Evolutionary conservation across 1,140 invertebrate species (phyloP).

Genomic region (Triops longicaudatus): DNA sequence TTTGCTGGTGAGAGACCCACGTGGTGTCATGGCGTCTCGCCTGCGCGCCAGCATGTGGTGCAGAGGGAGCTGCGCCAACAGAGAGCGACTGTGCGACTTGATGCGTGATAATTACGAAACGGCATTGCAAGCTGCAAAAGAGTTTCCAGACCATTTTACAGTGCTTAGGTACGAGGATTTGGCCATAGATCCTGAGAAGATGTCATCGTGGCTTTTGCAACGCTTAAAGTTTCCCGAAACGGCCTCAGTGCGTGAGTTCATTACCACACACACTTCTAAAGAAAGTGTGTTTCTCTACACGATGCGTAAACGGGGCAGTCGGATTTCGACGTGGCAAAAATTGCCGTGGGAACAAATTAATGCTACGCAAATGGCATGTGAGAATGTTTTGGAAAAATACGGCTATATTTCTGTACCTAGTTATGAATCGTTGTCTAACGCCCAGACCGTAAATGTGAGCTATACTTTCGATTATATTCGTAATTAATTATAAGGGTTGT

Average conservation of each 20-base stretch:
- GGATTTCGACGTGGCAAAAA: no score
- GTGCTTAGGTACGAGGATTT: background rate
- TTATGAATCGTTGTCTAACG: no score
- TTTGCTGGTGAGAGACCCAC: constrained; percentile 31
- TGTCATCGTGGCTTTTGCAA: background rate
- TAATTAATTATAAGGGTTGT: no score
- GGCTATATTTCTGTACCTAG: no score
- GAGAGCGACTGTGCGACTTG: background rate
- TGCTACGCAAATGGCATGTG: no score
- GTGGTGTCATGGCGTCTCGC: constrained; percentile 31
- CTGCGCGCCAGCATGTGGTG: constrained; percentile 30
- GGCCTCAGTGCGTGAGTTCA: background rate
- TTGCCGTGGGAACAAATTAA: no score
- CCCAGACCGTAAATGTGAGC: no score
- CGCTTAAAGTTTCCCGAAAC: background rate
- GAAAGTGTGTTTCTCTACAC: no score
- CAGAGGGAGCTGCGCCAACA: background rate
- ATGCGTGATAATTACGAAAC: background rate
- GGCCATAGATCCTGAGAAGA: background rate
- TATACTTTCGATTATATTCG: no score
- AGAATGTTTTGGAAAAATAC: no score
- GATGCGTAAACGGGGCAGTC: no score
- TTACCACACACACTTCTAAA: background rate
- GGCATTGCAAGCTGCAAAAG: background rate
- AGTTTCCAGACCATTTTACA: background rate